A percentile compares a stretch with the other conserved stretches of the same genome.
Conservation (phyloP, 2,888 invertebrate species). For the Petrolisthes manimaculis region DNA sequence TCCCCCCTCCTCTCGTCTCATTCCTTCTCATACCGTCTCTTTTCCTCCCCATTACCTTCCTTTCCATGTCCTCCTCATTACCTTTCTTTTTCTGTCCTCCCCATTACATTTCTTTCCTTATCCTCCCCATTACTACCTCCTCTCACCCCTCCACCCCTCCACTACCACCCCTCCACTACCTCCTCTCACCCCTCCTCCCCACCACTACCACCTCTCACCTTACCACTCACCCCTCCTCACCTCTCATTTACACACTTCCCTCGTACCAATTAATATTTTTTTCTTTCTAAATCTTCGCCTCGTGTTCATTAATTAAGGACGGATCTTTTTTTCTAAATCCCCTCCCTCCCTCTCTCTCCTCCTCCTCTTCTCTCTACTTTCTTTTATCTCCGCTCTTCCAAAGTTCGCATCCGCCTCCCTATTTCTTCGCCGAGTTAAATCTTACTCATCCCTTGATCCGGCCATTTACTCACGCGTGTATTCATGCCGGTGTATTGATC, state of each 20-base stretch:
- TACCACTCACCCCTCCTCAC: background rate
- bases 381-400: background rate
- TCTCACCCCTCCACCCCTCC: background rate
- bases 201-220: background rate
- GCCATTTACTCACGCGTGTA: no score
- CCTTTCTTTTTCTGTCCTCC: background rate
- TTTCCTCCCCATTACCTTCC: background rate
- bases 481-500: no score
- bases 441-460: no score
- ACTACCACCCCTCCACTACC: background rate
- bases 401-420: background rate
- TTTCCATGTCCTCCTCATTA: background rate
- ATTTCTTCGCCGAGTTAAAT: background rate
- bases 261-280: background rate
- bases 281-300: background rate
- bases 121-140: background rate
- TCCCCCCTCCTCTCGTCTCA: background rate
- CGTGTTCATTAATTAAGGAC: background rate
- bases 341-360: background rate
- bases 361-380: background rate
- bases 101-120: background rate
- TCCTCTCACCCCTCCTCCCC: background rate
- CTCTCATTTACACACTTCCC: background rate
- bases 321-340: background rate
- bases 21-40: background rate